These are phyloP conservation scores for Microctenopoma lineatum DNA, from an alignment of 2,797 vertebrate genomes.

Conservation along the genomic window DNA sequence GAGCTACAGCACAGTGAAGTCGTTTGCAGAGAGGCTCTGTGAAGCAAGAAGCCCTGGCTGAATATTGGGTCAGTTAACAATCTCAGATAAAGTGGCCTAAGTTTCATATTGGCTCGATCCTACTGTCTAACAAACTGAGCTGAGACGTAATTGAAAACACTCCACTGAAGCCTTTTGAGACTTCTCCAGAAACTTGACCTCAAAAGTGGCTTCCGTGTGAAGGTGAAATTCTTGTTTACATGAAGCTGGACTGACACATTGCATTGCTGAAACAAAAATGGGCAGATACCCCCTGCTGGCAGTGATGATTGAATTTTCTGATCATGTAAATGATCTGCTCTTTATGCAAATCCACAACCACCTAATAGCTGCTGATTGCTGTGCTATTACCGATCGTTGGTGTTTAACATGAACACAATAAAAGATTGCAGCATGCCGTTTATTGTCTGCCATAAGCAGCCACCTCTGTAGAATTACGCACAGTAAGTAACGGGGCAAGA, in stretches of 20 bases:
- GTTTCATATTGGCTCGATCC: slow-evolving; percentile 59
- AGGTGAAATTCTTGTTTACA: slow-evolving; percentile 29
- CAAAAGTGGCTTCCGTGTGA: neutral
- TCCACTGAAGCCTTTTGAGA: slow-evolving; percentile 34
- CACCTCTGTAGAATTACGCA: slow-evolving; percentile 34
- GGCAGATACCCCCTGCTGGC: slow-evolving; percentile 34
- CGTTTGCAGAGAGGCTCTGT: slow-evolving; percentile 65
- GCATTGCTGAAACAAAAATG: slow-evolving; percentile 49
- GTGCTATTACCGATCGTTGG: slow-evolving; percentile 54
- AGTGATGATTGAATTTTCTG: slow-evolving; percentile 39
- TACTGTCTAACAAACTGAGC: slow-evolving; percentile 63
- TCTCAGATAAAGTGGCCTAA: slow-evolving; percentile 57
- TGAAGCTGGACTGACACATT: slow-evolving; percentile 19
- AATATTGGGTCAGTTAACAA: slow-evolving; percentile 73
- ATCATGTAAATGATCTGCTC: slow-evolving; percentile 65
- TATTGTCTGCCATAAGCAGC: slow-evolving; percentile 39
- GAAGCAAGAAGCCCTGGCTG: slow-evolving; percentile 70
- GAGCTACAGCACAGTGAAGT: slow-evolving; percentile 48
- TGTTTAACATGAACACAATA: slow-evolving; percentile 53
- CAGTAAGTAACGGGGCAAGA: neutral
- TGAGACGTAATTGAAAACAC: slow-evolving; percentile 62
- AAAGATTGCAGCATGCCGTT: slow-evolving; percentile 43
- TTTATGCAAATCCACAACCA: slow-evolving; percentile 64
- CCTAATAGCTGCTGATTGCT: slow-evolving; percentile 68
- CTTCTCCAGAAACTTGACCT: slow-evolving; percentile 27